phyloP scores from a whole-genome alignment of 1,140 invertebrate genomes.

The Bombus terrestris region DNA sequence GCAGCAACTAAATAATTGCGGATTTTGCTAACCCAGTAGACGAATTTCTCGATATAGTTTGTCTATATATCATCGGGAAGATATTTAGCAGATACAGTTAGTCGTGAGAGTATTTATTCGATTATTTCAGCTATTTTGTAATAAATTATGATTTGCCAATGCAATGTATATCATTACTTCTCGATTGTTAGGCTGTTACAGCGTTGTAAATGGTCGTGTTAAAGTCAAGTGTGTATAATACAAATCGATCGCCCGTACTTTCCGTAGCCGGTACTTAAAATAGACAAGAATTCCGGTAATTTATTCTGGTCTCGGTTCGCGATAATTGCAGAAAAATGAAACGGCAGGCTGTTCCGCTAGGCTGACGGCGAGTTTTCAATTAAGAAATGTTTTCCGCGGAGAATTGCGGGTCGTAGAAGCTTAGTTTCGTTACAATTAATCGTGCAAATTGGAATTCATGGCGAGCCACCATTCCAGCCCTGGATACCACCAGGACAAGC shows the following conservation, averaged over 20 bases:
- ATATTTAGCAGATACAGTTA: no score
- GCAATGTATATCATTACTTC: no score
- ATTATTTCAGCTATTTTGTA: no score
- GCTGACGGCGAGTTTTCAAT: conserved; percentile 39
- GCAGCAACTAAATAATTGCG: no score
- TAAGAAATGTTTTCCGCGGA: conserved; percentile 43
- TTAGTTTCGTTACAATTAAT: conserved; percentile 55
- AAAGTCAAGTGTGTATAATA: neutral
- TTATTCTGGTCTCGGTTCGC: neutral
- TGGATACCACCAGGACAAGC: neutral
- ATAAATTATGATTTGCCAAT: no score
- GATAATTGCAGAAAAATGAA: conserved; percentile 25
- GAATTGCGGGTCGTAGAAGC: conserved; percentile 29
- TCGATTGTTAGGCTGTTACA: no score
- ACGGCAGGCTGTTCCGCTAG: neutral
- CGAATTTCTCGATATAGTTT: no score
- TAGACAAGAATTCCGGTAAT: conserved; percentile 2
- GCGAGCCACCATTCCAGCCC: neutral
- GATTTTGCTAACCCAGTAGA: no score
- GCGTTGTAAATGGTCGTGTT: no score
- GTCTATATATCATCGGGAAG: no score
- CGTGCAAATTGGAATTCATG: conserved; percentile 50
- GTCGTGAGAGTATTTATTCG: no score
- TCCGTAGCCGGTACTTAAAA: neutral
- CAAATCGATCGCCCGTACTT: neutral